Conservation (phyloP, 2,888 invertebrate genomes). For the Phalangium opilio region DNA sequence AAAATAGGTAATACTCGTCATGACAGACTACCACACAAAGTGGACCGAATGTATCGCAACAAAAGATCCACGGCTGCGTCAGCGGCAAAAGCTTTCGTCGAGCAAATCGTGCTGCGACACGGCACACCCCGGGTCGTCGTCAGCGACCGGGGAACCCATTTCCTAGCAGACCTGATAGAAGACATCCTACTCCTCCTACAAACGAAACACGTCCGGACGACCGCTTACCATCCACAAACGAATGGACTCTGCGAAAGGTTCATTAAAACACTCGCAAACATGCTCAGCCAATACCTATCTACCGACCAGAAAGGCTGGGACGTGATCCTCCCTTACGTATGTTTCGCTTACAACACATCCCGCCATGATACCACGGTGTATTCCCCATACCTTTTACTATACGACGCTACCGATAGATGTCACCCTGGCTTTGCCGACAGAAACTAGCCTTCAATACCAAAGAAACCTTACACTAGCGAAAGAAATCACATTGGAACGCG, state of each 20-base stretch:
- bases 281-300: slow-evolving; percentile 18
- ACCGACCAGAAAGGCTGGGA: slow-evolving; percentile 19
- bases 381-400: slow-evolving; percentile 18
- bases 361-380: slow-evolving; percentile 13
- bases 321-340: slow-evolving; percentile 7
- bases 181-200: not conserved
- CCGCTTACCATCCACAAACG: slow-evolving; percentile 14
- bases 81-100: slow-evolving; percentile 12
- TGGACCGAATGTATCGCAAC: slow-evolving; percentile 16
- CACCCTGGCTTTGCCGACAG: not conserved
- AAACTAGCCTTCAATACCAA: not conserved
- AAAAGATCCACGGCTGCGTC: slow-evolving; percentile 11
- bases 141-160: slow-evolving; percentile 11
- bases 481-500: not conserved
- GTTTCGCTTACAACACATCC: slow-evolving; percentile 18
- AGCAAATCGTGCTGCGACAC: slow-evolving; percentile 16
- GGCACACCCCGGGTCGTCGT: slow-evolving; percentile 14
- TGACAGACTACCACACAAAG: slow-evolving; percentile 15
- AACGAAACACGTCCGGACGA: slow-evolving; percentile 14
- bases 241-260: slow-evolving; percentile 21
- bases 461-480: not conserved
- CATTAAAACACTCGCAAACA: slow-evolving; percentile 18
- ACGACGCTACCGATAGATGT: slow-evolving; percentile 17
- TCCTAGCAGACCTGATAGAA: not conserved
- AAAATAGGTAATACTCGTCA: slow-evolving; percentile 16